phyloP scores from a whole-genome alignment of 2,797 vertebrate species.

The Cynodonichthys magdalenae region DNA sequence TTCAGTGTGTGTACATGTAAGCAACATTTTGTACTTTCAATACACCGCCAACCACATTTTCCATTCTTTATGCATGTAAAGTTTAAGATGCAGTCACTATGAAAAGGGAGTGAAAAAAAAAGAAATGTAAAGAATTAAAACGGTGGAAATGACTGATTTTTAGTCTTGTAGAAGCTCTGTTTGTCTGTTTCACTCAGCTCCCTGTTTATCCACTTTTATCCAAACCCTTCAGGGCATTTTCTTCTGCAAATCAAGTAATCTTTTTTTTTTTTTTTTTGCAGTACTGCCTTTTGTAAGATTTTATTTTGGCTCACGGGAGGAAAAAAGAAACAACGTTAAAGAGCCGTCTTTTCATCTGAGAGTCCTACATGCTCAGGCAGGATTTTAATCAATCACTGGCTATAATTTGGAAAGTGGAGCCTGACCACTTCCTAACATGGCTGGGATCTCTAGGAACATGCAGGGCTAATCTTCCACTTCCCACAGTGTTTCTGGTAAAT shows the following conservation, averaged over 20 bases:
- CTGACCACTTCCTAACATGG: slow-evolving; percentile 9
- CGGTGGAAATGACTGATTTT: slow-evolving; percentile 16
- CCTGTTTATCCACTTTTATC: slow-evolving; percentile 32
- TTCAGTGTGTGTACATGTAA: slow-evolving; percentile 15
- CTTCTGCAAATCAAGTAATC: slow-evolving; percentile 58
- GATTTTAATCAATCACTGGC: slow-evolving; percentile 20
- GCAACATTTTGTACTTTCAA: slow-evolving; percentile 18
- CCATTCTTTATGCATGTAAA: slow-evolving; percentile 13
- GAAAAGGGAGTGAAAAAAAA: slow-evolving; percentile 12
- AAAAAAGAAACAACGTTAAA: slow-evolving; percentile 7
- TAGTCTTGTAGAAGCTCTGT: slow-evolving; percentile 4
- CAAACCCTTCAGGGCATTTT: slow-evolving; percentile 38
- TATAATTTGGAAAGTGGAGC: slow-evolving; percentile 1
- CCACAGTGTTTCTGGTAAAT: slow-evolving; percentile 27
- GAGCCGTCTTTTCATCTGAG: slow-evolving; percentile 3
- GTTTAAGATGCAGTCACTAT: slow-evolving; percentile 21
- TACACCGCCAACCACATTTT: neutral
- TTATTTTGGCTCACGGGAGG: slow-evolving; percentile 22
- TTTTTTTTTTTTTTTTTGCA: slow-evolving; percentile 46
- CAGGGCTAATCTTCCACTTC: slow-evolving; percentile 33
- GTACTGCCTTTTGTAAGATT: slow-evolving; percentile 18
- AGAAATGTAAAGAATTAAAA: neutral
- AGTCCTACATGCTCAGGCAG: slow-evolving; percentile 7
- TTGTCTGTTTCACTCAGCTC: slow-evolving; percentile 35
- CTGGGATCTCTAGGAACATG: neutral